Conservation (phyloP, 2,113 vertebrate genomes). For the Ranitomeya variabilis region DNA sequence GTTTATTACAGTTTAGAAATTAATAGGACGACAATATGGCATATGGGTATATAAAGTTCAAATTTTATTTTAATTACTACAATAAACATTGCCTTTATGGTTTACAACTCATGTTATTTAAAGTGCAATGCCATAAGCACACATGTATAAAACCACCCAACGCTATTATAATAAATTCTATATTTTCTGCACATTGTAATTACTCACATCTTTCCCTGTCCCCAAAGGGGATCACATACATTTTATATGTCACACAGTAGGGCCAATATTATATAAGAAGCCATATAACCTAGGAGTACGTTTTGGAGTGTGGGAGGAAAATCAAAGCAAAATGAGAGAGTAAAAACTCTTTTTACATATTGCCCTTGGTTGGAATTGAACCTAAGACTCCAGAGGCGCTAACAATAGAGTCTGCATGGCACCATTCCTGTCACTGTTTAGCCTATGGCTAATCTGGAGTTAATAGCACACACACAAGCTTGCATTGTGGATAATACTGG, state of each 20-base stretch:
- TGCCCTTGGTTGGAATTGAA: too few relatives aligned
- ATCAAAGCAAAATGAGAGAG: too few relatives aligned
- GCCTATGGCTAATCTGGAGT: neutral
- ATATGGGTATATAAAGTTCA: slow-evolving; percentile 9
- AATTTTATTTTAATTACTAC: slow-evolving; percentile 4
- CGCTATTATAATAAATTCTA: neutral
- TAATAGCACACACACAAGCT: neutral
- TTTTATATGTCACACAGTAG: too few relatives aligned
- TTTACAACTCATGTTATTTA: neutral
- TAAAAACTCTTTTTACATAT: too few relatives aligned
- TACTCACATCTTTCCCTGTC: too few relatives aligned
- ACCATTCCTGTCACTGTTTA: too few relatives aligned
- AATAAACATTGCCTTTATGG: slow-evolving; percentile 8
- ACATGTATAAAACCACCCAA: neutral
- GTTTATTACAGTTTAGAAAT: slow-evolving; percentile 12
- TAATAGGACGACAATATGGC: neutral
- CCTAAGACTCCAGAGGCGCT: too few relatives aligned
- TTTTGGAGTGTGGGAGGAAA: too few relatives aligned
- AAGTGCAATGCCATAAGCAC: neutral
- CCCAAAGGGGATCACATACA: too few relatives aligned
- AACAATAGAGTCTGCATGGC: too few relatives aligned
- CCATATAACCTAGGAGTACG: too few relatives aligned
- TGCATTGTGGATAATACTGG: neutral
- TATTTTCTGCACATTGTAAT: neutral
- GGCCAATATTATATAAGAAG: too few relatives aligned